These are phyloP conservation scores for Abscondita cerata DNA, from an alignment of 2,888 invertebrate genomes.

Conservation along the genomic window DNA sequence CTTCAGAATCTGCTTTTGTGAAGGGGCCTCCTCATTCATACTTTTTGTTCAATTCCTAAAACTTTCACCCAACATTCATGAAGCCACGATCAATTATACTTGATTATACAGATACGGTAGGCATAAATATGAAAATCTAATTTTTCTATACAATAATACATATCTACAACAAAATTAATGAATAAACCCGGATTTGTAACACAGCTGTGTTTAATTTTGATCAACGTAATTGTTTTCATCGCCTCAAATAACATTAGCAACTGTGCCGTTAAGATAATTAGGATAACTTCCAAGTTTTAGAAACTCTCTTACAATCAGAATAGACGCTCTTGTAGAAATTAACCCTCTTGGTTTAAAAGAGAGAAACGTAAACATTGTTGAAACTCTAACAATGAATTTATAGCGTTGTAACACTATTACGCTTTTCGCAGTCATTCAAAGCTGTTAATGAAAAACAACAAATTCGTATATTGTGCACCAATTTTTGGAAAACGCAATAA, in stretches of 20 bases:
- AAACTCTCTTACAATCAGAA: slow-evolving; percentile 13
- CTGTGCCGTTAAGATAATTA: slow-evolving; percentile 30
- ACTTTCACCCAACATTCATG: slow-evolving; percentile 13
- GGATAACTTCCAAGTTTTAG: slow-evolving; percentile 17
- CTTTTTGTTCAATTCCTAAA: slow-evolving; percentile 16
- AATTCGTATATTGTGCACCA: not conserved
- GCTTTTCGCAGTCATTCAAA: not conserved
- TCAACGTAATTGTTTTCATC: slow-evolving; percentile 28
- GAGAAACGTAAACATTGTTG: slow-evolving; percentile 7
- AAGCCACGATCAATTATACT: slow-evolving; percentile 21
- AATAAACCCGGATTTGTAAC: slow-evolving; percentile 20
- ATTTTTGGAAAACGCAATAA: too few relatives aligned
- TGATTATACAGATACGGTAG: slow-evolving; percentile 19
- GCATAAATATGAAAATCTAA: slow-evolving; percentile 29
- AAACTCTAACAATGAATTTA: slow-evolving; percentile 16
- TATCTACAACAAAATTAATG: slow-evolving; percentile 23
- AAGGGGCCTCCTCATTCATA: slow-evolving; percentile 12
- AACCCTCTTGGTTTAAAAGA: slow-evolving; percentile 13
- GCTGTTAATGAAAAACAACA: not conserved
- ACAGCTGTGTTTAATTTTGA: slow-evolving; percentile 26
- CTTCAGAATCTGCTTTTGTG: slow-evolving; percentile 19
- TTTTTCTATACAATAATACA: slow-evolving; percentile 26
- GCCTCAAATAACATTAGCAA: slow-evolving; percentile 24
- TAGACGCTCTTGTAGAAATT: slow-evolving; percentile 15
- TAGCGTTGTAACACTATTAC: slow-evolving; percentile 3